These are phyloP conservation scores for Parus major DNA, from an alignment of 2,113 vertebrate species.

Conservation along the genomic window DNA sequence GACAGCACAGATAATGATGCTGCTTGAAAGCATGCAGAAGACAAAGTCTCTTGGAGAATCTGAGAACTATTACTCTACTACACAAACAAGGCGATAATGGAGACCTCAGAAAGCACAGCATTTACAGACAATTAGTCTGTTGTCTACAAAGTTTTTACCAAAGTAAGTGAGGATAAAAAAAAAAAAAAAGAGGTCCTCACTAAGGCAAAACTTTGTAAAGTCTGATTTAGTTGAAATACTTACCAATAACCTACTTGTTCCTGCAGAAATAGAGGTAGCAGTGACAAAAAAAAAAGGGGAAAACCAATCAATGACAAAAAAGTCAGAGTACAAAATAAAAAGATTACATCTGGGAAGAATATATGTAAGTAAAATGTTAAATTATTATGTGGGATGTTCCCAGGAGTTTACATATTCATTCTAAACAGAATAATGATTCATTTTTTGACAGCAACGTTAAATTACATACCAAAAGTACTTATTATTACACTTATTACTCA, in stretches of 20 bases:
- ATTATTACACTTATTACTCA: not conserved
- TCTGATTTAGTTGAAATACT: conserved; percentile 71
- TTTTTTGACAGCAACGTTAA: not conserved
- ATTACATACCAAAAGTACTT: not conserved
- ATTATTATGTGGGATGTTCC: not conserved
- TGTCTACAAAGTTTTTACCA: conserved; percentile 77
- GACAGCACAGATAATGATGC: conserved; percentile 55
- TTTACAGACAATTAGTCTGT: conserved; percentile 44
- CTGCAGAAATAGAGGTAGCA: conserved; percentile 77
- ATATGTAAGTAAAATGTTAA: not conserved
- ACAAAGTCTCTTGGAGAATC: conserved; percentile 9
- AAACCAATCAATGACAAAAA: conserved; percentile 77
- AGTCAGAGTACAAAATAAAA: conserved; percentile 51
- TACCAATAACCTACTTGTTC: conserved; percentile 77
- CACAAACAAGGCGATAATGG: conserved; percentile 65
- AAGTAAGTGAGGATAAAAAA: conserved; percentile 35
- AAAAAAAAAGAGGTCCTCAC: conserved; percentile 41
- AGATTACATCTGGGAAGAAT: conserved; percentile 51
- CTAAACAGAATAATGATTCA: not conserved
- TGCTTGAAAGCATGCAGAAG: conserved; percentile 72
- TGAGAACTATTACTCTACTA: conserved; percentile 46
- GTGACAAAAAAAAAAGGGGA: conserved; percentile 69
- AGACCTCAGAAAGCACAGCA: conserved; percentile 69
- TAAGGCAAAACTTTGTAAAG: conserved; percentile 77
- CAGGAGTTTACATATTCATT: not conserved